A percentile compares a stretch with the other conserved stretches of the same genome.
These are phyloP conservation scores for Ascaphus truei DNA, from an alignment of 2,113 vertebrate species.

Conservation along the genomic window DNA sequence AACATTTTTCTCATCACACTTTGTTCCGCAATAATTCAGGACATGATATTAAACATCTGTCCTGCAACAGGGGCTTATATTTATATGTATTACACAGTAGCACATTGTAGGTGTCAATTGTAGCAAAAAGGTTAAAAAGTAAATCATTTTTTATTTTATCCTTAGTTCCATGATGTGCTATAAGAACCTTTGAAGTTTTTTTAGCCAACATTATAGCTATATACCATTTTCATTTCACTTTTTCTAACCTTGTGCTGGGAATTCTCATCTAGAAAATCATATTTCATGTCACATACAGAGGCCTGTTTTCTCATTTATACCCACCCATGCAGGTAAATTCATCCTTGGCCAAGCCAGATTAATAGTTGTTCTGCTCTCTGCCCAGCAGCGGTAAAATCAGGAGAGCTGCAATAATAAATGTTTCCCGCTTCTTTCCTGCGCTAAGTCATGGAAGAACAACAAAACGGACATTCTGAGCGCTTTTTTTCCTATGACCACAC, in stretches of 20 bases:
- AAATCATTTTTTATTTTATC: too few relatives aligned
- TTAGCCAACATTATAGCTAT: conserved; percentile 2
- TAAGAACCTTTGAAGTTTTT: conserved; percentile 8
- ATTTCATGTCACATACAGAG: conserved; percentile 34
- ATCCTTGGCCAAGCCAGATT: conserved; percentile 36
- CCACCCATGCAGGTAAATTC: conserved; percentile 36
- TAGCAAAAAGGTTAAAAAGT: not conserved
- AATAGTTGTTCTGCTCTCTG: conserved; percentile 34
- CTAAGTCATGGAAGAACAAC: conserved; percentile 5
- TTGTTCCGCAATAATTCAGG: too few relatives aligned
- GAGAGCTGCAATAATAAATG: conserved; percentile 19
- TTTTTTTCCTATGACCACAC: not conserved
- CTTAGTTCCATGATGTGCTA: not conserved
- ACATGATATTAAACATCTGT: too few relatives aligned
- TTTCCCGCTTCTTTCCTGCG: conserved; percentile 10
- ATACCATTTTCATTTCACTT: conserved; percentile 22
- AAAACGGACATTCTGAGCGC: conserved; percentile 1
- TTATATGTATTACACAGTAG: not conserved
- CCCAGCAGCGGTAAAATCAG: conserved; percentile 31
- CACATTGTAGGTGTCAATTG: not conserved
- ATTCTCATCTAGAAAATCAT: conserved; percentile 35
- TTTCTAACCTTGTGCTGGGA: conserved; percentile 32
- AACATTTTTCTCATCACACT: too few relatives aligned
- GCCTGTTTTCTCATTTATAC: conserved; percentile 31
- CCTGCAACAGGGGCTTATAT: too few relatives aligned